Percentiles rank a stretch among this genome's conserved stretches.
Conservation (phyloP, 2,797 vertebrate genomes). For the Sebastes iracundus region DNA sequence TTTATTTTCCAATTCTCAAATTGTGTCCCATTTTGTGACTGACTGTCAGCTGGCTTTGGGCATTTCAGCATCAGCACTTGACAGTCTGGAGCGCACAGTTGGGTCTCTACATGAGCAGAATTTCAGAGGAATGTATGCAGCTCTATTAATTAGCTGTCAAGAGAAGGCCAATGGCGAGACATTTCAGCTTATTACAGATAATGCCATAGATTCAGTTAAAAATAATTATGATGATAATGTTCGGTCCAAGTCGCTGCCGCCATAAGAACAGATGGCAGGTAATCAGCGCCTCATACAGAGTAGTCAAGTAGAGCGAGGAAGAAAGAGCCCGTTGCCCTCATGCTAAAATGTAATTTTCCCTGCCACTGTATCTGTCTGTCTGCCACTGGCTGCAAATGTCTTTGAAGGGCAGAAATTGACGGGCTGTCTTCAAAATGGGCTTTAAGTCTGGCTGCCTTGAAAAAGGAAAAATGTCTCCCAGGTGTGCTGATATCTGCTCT, state of each 20-base stretch:
- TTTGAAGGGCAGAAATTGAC: conserved; percentile 37
- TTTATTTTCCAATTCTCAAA: conserved; percentile 47
- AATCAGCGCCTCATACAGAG: conserved; percentile 45
- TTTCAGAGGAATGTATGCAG: conserved; percentile 31
- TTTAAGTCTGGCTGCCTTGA: neutral
- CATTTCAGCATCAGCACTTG: conserved; percentile 29
- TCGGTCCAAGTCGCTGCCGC: conserved; percentile 24
- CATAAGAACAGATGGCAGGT: conserved; percentile 59
- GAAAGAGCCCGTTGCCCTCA: conserved; percentile 28
- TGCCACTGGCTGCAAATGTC: conserved; percentile 20
- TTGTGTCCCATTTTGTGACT: conserved; percentile 21
- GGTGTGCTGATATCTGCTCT: conserved; percentile 3
- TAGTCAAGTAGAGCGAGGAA: conserved; percentile 42
- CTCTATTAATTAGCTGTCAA: conserved; percentile 72
- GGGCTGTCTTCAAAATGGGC: neutral
- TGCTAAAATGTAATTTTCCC: conserved; percentile 60
- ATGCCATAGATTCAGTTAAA: conserved; percentile 56
- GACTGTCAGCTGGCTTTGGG: conserved; percentile 37
- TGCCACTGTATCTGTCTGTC: conserved; percentile 17
- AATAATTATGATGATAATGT: conserved; percentile 60
- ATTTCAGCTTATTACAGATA: conserved; percentile 58
- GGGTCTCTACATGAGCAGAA: conserved; percentile 12
- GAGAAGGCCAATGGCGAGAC: conserved; percentile 53
- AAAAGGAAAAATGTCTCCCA: conserved; percentile 4
- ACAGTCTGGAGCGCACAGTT: conserved; percentile 24